A percentile compares a stretch with the other conserved stretches of the same genome.
These are phyloP conservation scores for Stomatorhinus walkeri DNA, from an alignment of 2,797 vertebrate species.

Conservation along the genomic window DNA sequence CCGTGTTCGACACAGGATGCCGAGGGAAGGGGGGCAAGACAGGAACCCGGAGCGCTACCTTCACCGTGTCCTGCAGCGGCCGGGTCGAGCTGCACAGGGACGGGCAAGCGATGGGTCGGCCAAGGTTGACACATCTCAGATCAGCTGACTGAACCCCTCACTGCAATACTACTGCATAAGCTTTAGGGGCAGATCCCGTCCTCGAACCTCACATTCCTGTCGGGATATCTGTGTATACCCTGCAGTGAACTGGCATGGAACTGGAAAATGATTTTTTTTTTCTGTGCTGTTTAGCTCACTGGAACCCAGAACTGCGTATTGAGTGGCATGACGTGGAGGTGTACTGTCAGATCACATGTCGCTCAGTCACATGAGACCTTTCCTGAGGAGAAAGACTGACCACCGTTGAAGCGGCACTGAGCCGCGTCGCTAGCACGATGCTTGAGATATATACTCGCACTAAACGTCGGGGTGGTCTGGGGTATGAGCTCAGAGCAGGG, in stretches of 20 bases:
- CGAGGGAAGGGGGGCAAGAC: slow-evolving; percentile 28
- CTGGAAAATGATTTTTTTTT: background rate
- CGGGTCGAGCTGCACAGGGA: background rate
- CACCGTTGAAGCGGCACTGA: background rate
- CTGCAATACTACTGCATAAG: background rate
- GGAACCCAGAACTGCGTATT: background rate
- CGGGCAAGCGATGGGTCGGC: background rate
- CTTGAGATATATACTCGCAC: background rate
- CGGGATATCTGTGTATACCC: background rate
- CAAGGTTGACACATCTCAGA: background rate
- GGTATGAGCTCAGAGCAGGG: background rate
- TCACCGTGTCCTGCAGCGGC: slow-evolving; percentile 51
- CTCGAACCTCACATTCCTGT: background rate
- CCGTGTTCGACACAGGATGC: slow-evolving; percentile 16
- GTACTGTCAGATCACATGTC: background rate
- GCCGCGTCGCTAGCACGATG: background rate
- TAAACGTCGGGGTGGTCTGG: background rate
- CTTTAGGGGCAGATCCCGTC: background rate
- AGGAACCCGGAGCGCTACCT: slow-evolving; percentile 56
- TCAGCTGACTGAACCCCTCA: background rate
- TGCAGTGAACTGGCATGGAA: background rate
- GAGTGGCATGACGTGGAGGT: background rate
- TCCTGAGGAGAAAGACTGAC: background rate
- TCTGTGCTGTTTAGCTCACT: background rate
- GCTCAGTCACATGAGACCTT: background rate